Evolutionary conservation across 1,140 invertebrate species (phyloP), one percentile per base, ranked within the genome.

Genomic region (Sitobion miscanthi): DNA sequence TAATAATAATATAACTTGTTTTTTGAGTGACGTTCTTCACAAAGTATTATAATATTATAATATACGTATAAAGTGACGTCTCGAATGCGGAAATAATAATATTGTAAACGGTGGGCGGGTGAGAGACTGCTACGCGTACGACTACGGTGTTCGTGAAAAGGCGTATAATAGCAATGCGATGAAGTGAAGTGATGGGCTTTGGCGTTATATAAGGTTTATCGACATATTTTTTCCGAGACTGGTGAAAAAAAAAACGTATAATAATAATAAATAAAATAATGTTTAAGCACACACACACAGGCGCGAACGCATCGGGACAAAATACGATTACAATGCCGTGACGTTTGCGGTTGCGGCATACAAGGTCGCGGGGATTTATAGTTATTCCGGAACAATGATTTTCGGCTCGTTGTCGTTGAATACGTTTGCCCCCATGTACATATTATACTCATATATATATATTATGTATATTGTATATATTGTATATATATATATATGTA

Each of bases 301-400:
- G 38, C 83, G 83, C 1, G 23, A 42, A 21, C 20, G 9, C 21
- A 17, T 49, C 47, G 49, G 52, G 35, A 89, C 88, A 25, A 42
- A 89, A 57, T 89, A 57, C 88, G 88, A 89, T 89, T 57, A 89
- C 88, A 89, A 42, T 54, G 88, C 88, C 20, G 35, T 89, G 88
- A 89, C 52, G 52, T 89, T 89, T 89, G 88, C 23, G 88, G 88
- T 57, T 38, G 54, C 35, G 88, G 88, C 9, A 35, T 42, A 89
- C 49, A 14, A 89, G 49, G 88, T 89, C 35, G 35, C 52, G 35
- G 52, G 87, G 49, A 89, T 89, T 57, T 89, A 57, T 47, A 23
- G 49, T 89, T 54, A 89, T 89, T 35, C 88, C 88, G 49, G 88
- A 89, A 57, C 88, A 89, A 89, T 89, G 88, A 89, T 89, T 89